Evolutionary conservation across 2,888 invertebrate species (phyloP).

Genomic region (Lasioglossum lativentre): DNA sequence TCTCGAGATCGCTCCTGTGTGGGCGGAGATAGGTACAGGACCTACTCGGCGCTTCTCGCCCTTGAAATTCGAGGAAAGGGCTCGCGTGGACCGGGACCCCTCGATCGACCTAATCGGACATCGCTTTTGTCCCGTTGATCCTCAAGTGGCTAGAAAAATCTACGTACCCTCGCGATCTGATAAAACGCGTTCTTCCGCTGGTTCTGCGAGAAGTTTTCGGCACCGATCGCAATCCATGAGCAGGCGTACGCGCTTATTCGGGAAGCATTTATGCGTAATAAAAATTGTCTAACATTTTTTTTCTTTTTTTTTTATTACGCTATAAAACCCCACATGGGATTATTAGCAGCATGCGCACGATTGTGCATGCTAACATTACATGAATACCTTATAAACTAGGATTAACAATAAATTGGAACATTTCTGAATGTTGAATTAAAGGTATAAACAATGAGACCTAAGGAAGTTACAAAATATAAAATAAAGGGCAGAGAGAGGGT

Average conservation of each 20-base stretch:
- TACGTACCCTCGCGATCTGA: background rate
- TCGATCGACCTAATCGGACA: background rate
- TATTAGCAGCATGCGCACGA: too few relatives aligned
- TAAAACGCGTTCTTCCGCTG: background rate
- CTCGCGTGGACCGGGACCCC: background rate
- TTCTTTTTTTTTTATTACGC: too few relatives aligned
- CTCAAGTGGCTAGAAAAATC: background rate
- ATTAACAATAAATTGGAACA: too few relatives aligned
- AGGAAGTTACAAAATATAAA: too few relatives aligned
- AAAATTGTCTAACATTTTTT: background rate
- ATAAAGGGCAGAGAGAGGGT: too few relatives aligned
- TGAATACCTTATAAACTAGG: too few relatives aligned
- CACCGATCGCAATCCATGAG: background rate
- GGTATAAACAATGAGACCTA: too few relatives aligned
- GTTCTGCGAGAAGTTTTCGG: background rate
- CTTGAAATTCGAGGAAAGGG: constrained; percentile 5
- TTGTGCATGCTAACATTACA: too few relatives aligned
- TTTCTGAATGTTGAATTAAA: too few relatives aligned
- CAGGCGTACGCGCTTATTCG: too few relatives aligned
- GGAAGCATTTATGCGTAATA: too few relatives aligned
- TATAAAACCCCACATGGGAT: too few relatives aligned
- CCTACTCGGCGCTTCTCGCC: background rate
- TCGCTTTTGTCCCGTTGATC: background rate
- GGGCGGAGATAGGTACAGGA: background rate
- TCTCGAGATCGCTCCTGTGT: constrained; percentile 4